Percentiles rank a stretch among this genome's conserved stretches.
Evolutionary conservation across 2,888 invertebrate species (phyloP).

Genomic region (Odontocerum albicorne): DNA sequence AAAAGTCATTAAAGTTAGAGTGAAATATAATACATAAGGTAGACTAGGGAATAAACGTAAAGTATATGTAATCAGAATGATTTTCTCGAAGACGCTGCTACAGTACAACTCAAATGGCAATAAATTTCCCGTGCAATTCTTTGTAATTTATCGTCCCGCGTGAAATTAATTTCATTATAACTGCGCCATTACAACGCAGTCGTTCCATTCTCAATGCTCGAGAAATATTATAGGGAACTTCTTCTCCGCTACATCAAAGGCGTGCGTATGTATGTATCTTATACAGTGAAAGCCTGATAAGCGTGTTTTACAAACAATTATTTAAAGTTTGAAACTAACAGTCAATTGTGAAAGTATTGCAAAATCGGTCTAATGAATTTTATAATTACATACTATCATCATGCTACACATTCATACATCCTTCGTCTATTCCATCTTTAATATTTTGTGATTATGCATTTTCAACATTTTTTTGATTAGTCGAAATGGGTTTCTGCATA

Average conservation of each 20-base stretch:
- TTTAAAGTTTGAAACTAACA: background rate
- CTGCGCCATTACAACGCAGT: conserved; percentile 24
- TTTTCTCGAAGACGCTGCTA: no score
- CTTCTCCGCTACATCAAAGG: background rate
- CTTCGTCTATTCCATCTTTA: no score
- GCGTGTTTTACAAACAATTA: background rate
- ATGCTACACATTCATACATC: no score
- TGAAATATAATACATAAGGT: no score
- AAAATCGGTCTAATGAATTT: no score
- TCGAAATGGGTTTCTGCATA: no score
- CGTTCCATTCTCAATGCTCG: conserved; percentile 28
- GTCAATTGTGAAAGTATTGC: no score
- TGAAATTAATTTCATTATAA: conserved; percentile 36
- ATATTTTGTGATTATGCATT: no score
- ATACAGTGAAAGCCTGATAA: background rate
- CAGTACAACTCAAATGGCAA: background rate
- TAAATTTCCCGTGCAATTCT: conserved; percentile 28
- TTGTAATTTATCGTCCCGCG: conserved; percentile 29
- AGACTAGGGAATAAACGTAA: no score
- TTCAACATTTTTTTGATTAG: no score
- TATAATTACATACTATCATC: no score
- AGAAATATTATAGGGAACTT: conserved; percentile 27
- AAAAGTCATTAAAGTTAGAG: background rate
- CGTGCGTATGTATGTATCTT: background rate
- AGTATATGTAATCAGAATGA: no score